Evolutionary conservation across 2,888 invertebrate species (phyloP), one percentile per base, ranked within the genome.

Genomic region (Hirtodrosophila duncani): DNA sequence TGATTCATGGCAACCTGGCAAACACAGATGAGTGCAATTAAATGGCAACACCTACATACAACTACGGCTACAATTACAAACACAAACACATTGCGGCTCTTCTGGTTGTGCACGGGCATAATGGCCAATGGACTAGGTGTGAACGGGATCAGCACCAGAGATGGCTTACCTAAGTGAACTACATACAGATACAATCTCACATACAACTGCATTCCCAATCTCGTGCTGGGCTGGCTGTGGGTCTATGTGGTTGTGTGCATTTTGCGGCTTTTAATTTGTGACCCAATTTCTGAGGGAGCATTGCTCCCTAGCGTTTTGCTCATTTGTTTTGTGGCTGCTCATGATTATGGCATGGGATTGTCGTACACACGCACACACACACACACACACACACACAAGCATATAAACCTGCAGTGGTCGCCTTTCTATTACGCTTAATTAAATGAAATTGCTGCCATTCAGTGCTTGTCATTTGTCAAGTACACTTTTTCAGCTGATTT

Each of bases 1-100:
- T 34, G 21, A 26, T n/a, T 26, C 31, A 16, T 9, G 24, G 23
- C 8, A 24, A 31, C 10, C 42, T 37, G 46, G 18, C 29, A 27
- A 23, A 17, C 38, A 26, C 36, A 11, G 16, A 26, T 29, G 30
- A 13, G 42, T 38, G 56, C 78, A 80, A 80, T 77, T 80, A 78
- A 65, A 52, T 42, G 46, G 56, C 34, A 77, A 60, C 52, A 56
- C 36, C 44, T 61, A 64, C 53, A 53, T 61, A 46, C n/a, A n/a
- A n/a, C n/a, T n/a, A 52, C 39, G 46, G 56, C 34, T 72, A 60
- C 52, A 56, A 31, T 41, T 61, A 64, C 53, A 53, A 58, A 46
- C 37, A 41, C 61, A 68, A 65, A 78, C 74, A 74, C 45, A 53
- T 55, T 78, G 79, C 36, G 74, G 69, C 46, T 38, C 38, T 48